Evolutionary conservation across 2,113 vertebrate species (phyloP), one percentile per base, ranked within the genome.

Genomic region (Sylvicapra grimmia): DNA sequence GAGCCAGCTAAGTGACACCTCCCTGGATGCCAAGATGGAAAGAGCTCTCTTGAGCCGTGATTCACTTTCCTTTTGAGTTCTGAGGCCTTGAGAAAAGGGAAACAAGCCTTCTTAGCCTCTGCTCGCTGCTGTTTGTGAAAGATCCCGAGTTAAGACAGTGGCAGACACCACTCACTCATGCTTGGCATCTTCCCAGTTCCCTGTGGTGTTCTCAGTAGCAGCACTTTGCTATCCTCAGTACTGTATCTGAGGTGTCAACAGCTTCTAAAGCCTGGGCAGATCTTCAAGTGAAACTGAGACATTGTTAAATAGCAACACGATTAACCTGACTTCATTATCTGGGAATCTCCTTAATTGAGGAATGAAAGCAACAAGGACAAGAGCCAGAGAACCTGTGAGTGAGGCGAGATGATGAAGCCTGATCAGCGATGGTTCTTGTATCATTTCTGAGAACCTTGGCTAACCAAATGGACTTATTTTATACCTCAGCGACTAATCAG

Each of bases 211-310:
- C 96, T 92, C 33, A 53, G 61, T 85, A 59, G 40, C 36, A 79
- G 86, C 86, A 77, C 90, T 94, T 82, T 90, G 89, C 95, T 97
- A 25, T 75, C 79, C 56, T 89, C 4, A 31, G 56, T 61, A n/a
- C 79, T 97, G 80, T 91, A 61, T 96, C 83, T 93, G 96, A 97
- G 75, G n/a, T 93, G 96, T 96, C 95, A 97, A 97, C 89, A 95
- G 84, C 72, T 96, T 90, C 96, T 88, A 83, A 96, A 58, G 83
- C 53, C 84, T 63, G 90, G 97, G 96, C 94, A 97, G 51, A 91
- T 54, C 89, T 90, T 98, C 96, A 95, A 95, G 58, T 92, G 97
- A 97, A 97, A 97, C 65, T 3, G 91, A 98, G 95, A 98, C 49
- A 59, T 93, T 90, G 93, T 92, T 92, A 96, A 97, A 82, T 9